Conservation (phyloP, 2,797 vertebrate genomes). For the Mormyrops attenuatus region DNA sequence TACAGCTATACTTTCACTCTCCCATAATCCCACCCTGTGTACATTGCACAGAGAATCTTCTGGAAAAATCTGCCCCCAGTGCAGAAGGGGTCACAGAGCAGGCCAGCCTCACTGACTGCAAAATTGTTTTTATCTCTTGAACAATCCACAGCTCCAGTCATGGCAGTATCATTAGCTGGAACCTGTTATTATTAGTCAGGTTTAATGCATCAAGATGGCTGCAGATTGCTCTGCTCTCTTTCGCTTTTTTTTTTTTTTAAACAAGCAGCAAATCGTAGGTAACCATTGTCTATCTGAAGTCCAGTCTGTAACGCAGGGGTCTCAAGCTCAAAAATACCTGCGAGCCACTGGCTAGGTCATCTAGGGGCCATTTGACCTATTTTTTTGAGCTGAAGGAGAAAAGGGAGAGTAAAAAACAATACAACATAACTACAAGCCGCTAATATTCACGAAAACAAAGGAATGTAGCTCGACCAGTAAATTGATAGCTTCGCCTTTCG, state of each 20-base stretch:
- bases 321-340: background rate
- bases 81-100: background rate
- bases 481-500: background rate
- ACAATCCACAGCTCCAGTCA: background rate
- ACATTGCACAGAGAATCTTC: background rate
- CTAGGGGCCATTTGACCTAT: background rate
- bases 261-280: background rate
- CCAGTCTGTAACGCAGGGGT: background rate
- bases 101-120: background rate
- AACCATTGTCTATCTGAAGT: background rate
- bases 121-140: slow-evolving; percentile 1
- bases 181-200: background rate
- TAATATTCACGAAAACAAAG: background rate
- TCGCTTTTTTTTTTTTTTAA: background rate
- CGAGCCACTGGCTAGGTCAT: background rate
- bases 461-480: background rate
- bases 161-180: background rate
- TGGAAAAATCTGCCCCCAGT: background rate
- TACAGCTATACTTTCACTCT: background rate
- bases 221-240: background rate
- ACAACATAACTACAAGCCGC: background rate
- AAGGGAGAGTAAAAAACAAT: background rate
- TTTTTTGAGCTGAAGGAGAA: background rate
- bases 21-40: background rate
- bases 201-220: background rate